phyloP scores from a whole-genome alignment of 2,797 vertebrate species.

The Naso thynnoides region DNA sequence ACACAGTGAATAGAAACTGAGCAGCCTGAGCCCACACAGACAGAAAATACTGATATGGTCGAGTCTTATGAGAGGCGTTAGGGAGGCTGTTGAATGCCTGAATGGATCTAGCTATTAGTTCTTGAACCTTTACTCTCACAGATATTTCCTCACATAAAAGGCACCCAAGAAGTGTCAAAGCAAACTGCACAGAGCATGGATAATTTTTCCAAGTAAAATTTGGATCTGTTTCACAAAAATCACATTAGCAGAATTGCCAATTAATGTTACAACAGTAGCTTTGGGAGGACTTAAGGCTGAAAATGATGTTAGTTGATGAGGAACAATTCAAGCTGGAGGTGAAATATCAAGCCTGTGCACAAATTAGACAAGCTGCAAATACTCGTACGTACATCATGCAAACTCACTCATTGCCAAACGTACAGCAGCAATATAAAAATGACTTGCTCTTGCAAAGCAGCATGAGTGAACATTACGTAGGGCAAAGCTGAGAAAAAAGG shows the following conservation, averaged over 20 bases:
- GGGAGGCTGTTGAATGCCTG: not conserved
- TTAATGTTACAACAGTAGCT: constrained; percentile 1
- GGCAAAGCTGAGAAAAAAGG: not conserved
- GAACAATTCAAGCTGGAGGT: not conserved
- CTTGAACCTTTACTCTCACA: not conserved
- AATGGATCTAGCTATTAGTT: not conserved
- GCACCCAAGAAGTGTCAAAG: not conserved
- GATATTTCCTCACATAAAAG: not conserved
- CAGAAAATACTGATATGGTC: constrained; percentile 1
- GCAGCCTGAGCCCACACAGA: constrained; percentile 14
- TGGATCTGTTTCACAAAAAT: too few species aligned
- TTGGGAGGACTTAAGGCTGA: not conserved
- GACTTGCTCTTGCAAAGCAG: not conserved
- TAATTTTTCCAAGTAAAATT: not conserved
- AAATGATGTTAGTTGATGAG: not conserved
- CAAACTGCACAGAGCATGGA: not conserved
- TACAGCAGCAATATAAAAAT: constrained; percentile 16
- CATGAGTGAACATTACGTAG: not conserved
- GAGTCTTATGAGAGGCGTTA: not conserved
- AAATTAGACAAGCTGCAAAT: constrained; percentile 27
- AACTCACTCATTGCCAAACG: constrained; percentile 19
- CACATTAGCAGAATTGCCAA: not conserved
- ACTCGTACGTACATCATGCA: constrained; percentile 31
- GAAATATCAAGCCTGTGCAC: not conserved
- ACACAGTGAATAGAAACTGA: constrained; percentile 19